phyloP scores from a whole-genome alignment of 2,888 invertebrate genomes.

The Drosophila multiciliata region DNA sequence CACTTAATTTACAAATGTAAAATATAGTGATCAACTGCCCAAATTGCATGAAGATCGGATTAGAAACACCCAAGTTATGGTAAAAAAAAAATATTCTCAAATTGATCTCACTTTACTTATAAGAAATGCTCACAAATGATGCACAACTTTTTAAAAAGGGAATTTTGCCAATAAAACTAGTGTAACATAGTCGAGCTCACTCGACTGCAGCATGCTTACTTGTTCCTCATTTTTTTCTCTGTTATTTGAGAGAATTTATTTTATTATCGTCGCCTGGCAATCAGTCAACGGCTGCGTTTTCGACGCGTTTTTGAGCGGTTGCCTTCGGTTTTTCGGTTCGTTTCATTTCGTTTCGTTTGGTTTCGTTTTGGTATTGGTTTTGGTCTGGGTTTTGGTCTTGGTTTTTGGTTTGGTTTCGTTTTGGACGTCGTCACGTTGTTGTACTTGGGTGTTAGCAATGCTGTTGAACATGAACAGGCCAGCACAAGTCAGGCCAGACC shows the following conservation, averaged over 20 bases:
- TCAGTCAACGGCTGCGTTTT: constrained; percentile 72
- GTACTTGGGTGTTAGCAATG: constrained; percentile 74
- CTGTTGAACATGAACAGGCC: constrained; percentile 71
- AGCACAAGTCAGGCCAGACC: constrained; percentile 17
- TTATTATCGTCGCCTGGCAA: constrained; percentile 74
- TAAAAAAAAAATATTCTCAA: too few relatives aligned
- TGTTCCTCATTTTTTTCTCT: not conserved
- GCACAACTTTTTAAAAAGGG: too few relatives aligned
- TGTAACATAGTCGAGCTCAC: too few relatives aligned
- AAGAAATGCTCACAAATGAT: too few relatives aligned
- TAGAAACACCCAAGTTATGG: too few relatives aligned
- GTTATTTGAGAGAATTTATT: constrained; percentile 49
- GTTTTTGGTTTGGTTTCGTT: constrained; percentile 14
- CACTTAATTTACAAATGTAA: too few relatives aligned
- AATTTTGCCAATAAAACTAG: too few relatives aligned
- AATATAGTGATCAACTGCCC: too few relatives aligned
- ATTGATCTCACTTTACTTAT: too few relatives aligned
- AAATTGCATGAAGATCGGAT: too few relatives aligned
- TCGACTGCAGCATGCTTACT: not conserved
- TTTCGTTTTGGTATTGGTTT: constrained; percentile 2
- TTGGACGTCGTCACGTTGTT: constrained; percentile 74
- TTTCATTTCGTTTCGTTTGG: constrained; percentile 5
- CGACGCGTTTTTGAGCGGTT: constrained; percentile 43
- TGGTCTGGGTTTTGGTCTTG: too few relatives aligned
- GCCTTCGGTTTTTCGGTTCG: constrained; percentile 18